Evolutionary conservation across 2,797 vertebrate species (phyloP).

Genomic region (Pempheris klunzingeri): DNA sequence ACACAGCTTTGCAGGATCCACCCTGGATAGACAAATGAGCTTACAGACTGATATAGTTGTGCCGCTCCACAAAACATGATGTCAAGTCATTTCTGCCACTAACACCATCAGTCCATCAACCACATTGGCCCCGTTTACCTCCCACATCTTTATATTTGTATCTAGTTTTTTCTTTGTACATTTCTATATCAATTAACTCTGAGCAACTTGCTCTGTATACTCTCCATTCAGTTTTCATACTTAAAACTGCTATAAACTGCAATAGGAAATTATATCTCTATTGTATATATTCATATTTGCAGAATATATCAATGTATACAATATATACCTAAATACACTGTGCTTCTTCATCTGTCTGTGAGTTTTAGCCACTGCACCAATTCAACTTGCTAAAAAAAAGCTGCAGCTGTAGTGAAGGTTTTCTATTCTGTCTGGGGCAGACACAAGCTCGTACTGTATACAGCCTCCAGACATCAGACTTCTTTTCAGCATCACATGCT

Average conservation of each 20-base stretch:
- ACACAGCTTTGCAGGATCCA: constrained; percentile 60
- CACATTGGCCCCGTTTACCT: constrained; percentile 10
- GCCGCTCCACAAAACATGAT: constrained; percentile 5
- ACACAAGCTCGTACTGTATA: constrained; percentile 47
- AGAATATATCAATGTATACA: not conserved
- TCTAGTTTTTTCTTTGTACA: not conserved
- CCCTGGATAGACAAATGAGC: constrained; percentile 41
- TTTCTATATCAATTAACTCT: not conserved
- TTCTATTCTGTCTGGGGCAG: constrained; percentile 47
- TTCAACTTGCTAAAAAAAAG: constrained; percentile 50
- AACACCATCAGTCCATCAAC: constrained; percentile 14
- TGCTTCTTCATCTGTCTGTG: constrained; percentile 53
- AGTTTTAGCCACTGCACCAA: constrained; percentile 42
- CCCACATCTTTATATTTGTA: not conserved
- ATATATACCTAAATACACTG: constrained; percentile 3
- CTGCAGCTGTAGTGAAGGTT: constrained; percentile 35
- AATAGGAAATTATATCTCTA: not conserved
- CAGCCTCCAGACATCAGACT: constrained; percentile 57
- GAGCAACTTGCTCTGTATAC: not conserved
- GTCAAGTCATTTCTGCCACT: constrained; percentile 11
- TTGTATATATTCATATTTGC: constrained; percentile 6
- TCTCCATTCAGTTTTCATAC: not conserved
- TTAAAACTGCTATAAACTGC: not conserved
- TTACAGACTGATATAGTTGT: constrained; percentile 14
- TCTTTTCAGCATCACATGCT: constrained; percentile 55